Base-by-base conservation (phyloP, 2,888 invertebrate genomes). In the Bellardia pandia region DNA sequence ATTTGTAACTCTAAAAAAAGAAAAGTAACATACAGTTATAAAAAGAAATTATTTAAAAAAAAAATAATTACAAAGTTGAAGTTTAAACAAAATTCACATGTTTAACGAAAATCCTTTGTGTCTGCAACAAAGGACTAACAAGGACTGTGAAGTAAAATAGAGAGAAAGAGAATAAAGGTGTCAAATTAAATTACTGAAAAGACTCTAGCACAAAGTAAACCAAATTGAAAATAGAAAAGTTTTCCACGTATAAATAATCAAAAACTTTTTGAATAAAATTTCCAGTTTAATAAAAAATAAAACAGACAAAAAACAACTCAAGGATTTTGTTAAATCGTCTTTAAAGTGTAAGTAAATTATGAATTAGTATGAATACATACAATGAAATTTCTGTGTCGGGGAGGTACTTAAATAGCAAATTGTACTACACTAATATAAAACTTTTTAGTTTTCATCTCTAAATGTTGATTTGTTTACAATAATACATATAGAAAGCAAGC, bases 61-160 rank as follows among this genome's bases (percentile, higher is more conserved):
- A 33, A 76, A 0, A 11, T 13, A 33, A 51, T 23, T 23, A 23
- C 6, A 68, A 75, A 45, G 23, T 60, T 42, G n/a, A 80, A 42
- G n/a, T 48, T 16, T 13, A 62, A 48, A 51, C 58, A 11, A n/a
- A 81, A 82, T 74, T 85, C 81, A 85, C 77, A 69, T 85, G 87
- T 72, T 81, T 30, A 51, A 78, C 64, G 69, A 68, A 71, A 69
- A 81, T 75, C 81, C 87, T 82, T 87, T 87, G 87, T 81, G 74
- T 78, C 4, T 60, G 48, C 30, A 40, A 81, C 81, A 87, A 85
- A 85, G 84, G 84, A 85, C 84, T 66, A 51, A 58, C 45, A 82
- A 78, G 81, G 78, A 82, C 78, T 76, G 85, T 87, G 74, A 86
- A 82, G 13, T 68, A 75, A 4, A 56, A 53, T 45, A 86, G 58